Percentiles rank a stretch among this genome's conserved stretches.
Evolutionary conservation across 1,140 invertebrate species (phyloP).

Genomic region (Drusus annulatus): DNA sequence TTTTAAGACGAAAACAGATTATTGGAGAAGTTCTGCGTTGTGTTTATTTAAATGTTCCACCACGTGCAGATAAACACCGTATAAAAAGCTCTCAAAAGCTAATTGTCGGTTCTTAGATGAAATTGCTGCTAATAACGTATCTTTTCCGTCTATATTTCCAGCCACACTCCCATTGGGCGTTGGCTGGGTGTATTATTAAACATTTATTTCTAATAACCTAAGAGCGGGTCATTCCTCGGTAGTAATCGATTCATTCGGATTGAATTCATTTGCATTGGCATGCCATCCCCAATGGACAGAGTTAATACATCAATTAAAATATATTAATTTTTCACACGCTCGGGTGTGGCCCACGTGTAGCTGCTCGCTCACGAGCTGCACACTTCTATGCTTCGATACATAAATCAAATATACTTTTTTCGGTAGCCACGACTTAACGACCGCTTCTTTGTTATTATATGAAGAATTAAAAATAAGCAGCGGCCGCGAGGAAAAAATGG

Average conservation of each 20-base stretch:
- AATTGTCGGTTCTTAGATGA: no score
- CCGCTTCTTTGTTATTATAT: constrained; percentile 56
- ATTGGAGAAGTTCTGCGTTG: no score
- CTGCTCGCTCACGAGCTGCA: constrained; percentile 31
- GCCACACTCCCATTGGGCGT: background rate
- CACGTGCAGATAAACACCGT: no score
- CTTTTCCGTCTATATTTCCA: background rate
- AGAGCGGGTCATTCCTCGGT: background rate
- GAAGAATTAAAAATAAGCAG: constrained; percentile 55
- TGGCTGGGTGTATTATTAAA: background rate
- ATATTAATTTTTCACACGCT: constrained; percentile 58
- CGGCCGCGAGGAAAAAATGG: constrained; percentile 52
- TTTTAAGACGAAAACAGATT: no score
- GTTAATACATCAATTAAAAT: constrained; percentile 54
- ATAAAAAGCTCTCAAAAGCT: no score
- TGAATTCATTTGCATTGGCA: constrained; percentile 42
- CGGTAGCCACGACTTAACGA: constrained; percentile 56
- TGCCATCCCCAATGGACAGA: constrained; percentile 24
- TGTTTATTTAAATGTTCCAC: no score
- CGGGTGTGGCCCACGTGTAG: constrained; percentile 21
- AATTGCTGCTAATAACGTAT: constrained; percentile 6
- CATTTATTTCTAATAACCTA: constrained; percentile 14
- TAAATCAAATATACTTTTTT: constrained; percentile 58
- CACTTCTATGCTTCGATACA: constrained; percentile 49
- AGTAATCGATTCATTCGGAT: constrained; percentile 9